These are phyloP conservation scores for Anagrus nilaparvatae DNA, from an alignment of 1,140 invertebrate species.

Conservation along the genomic window DNA sequence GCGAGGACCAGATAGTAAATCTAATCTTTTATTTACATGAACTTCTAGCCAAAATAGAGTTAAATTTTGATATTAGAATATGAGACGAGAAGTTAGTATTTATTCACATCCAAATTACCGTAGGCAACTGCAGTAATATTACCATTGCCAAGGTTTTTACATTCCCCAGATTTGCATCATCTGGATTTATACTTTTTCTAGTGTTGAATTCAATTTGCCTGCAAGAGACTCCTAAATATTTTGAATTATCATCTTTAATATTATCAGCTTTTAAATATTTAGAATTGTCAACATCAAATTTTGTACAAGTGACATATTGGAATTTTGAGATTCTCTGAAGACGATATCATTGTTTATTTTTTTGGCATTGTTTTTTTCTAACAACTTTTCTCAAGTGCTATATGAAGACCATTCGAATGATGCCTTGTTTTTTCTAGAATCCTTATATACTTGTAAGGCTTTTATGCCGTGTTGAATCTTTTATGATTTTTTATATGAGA, in stretches of 20 bases:
- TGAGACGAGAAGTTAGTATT: background rate
- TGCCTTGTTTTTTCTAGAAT: too few species aligned
- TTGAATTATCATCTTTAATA: conserved; percentile 26
- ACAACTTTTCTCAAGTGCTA: too few species aligned
- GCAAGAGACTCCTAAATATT: conserved; percentile 30
- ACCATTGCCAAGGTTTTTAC: conserved; percentile 58
- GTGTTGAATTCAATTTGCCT: conserved; percentile 35
- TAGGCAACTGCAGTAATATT: too few species aligned
- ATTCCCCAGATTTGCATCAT: conserved; percentile 60
- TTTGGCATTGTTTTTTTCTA: too few species aligned
- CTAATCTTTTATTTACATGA: conserved; percentile 61
- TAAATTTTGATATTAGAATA: conserved; percentile 60
- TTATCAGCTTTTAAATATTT: background rate
- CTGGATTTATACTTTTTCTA: conserved; percentile 30
- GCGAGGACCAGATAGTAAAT: conserved; percentile 74
- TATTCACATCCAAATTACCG: conserved; percentile 10
- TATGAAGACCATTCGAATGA: too few species aligned
- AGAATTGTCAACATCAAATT: too few species aligned
- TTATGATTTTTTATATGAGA: too few species aligned
- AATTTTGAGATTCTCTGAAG: too few species aligned
- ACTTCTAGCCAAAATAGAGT: conserved; percentile 78
- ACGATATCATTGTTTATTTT: too few species aligned
- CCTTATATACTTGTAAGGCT: too few species aligned
- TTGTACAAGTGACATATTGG: too few species aligned
- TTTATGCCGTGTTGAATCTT: too few species aligned